Percentiles rank a stretch among this genome's conserved stretches.
phyloP scores from a whole-genome alignment of 2,888 invertebrate genomes.

The Eupithecia subfuscata region DNA sequence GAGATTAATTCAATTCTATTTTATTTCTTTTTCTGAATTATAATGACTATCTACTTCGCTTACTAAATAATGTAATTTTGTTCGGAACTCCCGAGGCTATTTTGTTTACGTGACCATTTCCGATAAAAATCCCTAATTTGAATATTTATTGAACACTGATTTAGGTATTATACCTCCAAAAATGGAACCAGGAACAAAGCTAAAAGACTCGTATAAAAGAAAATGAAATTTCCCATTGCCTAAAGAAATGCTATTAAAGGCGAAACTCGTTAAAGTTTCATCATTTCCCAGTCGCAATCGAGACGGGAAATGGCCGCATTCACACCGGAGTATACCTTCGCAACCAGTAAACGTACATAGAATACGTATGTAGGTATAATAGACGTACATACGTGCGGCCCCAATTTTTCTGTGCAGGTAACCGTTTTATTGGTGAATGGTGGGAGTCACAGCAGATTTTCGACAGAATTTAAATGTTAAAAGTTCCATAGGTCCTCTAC shows the following conservation, averaged over 20 bases:
- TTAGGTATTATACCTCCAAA: slow-evolving; percentile 7
- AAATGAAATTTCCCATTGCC: slow-evolving; percentile 36
- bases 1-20: not conserved
- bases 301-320: slow-evolving; percentile 34
- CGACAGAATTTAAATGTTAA: not conserved
- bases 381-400: not conserved
- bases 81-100: not conserved
- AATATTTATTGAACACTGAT: slow-evolving; percentile 11
- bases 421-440: not conserved
- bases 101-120: slow-evolving; percentile 7
- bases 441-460: not conserved
- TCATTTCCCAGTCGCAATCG: slow-evolving; percentile 56
- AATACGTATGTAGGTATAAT: not conserved
- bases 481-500: not conserved
- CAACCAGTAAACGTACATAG: too few species aligned
- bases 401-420: not conserved
- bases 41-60: not conserved
- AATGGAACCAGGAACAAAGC: slow-evolving; percentile 6
- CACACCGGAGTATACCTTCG: slow-evolving; percentile 36
- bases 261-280: slow-evolving; percentile 62
- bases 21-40: not conserved
- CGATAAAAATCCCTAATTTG: slow-evolving; percentile 18
- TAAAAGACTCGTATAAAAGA: slow-evolving; percentile 18
- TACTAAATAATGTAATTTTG: not conserved
- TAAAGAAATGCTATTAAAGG: slow-evolving; percentile 47